Percentiles rank a stretch among this genome's conserved stretches.
Conservation (phyloP, 2,113 vertebrate genomes). For the Camelus dromedarius region DNA sequence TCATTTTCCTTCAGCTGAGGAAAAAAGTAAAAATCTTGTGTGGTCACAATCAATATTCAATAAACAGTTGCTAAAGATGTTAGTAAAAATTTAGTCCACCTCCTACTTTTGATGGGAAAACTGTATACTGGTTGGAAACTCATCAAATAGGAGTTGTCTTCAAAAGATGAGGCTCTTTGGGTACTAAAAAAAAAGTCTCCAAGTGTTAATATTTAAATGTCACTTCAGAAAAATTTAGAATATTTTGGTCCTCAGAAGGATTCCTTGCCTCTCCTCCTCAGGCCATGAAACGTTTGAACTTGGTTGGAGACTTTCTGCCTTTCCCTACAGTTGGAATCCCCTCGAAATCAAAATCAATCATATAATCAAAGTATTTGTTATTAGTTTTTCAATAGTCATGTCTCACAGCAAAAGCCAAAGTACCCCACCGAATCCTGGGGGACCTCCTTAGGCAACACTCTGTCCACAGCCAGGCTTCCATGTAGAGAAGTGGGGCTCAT, state of each 20-base stretch:
- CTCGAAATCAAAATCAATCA: background rate
- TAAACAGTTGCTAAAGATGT: background rate
- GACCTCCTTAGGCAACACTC: background rate
- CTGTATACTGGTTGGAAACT: background rate
- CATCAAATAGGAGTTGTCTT: background rate
- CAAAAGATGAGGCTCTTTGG: background rate
- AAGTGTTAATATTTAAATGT: constrained; percentile 15
- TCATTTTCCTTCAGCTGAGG: background rate
- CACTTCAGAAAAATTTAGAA: background rate
- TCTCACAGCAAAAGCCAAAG: background rate
- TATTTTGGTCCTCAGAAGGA: background rate
- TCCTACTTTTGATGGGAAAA: background rate
- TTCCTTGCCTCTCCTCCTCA: background rate
- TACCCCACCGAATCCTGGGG: background rate
- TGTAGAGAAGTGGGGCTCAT: background rate
- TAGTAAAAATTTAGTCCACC: background rate
- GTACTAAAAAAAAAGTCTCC: background rate
- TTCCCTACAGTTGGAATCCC: background rate
- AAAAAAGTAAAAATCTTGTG: background rate
- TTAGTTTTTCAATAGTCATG: background rate
- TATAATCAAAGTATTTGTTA: background rate
- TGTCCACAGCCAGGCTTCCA: background rate
- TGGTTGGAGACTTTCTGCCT: background rate
- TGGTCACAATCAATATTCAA: background rate
- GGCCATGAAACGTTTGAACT: background rate